Evolutionary conservation across 2,888 invertebrate genomes (phyloP).

Genomic region (Urechis unicinctus): DNA sequence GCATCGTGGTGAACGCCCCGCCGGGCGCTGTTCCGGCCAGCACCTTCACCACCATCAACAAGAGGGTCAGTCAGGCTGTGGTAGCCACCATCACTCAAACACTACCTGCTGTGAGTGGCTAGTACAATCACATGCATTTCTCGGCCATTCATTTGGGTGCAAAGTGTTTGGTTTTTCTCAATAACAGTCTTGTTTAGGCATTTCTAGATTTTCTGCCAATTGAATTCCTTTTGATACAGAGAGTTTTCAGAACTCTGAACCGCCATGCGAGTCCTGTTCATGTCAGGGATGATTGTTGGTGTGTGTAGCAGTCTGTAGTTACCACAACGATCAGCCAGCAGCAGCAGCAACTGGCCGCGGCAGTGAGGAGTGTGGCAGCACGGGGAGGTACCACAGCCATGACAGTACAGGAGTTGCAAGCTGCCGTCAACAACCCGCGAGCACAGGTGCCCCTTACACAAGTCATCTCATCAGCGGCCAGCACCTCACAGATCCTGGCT

Average conservation of each 20-base stretch:
- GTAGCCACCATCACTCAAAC: slow-evolving; percentile 5
- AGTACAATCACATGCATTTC: too few relatives aligned
- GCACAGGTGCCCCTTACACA: slow-evolving; percentile 18
- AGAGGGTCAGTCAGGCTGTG: slow-evolving; percentile 24
- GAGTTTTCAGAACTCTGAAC: too few relatives aligned
- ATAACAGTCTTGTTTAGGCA: neutral
- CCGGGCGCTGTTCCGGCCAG: slow-evolving; percentile 16
- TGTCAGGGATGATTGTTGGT: neutral
- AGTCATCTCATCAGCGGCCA: slow-evolving; percentile 25
- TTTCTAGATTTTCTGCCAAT: neutral
- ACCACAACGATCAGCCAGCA: slow-evolving; percentile 25
- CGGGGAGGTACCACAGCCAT: slow-evolving; percentile 12
- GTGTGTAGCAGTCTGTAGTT: slow-evolving; percentile 22
- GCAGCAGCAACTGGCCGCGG: slow-evolving; percentile 12
- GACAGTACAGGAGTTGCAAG: slow-evolving; percentile 31
- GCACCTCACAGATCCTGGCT: slow-evolving; percentile 31
- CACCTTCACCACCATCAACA: slow-evolving; percentile 32
- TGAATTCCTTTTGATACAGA: neutral
- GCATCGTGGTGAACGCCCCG: slow-evolving; percentile 33
- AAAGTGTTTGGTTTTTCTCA: neutral
- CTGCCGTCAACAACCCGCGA: neutral
- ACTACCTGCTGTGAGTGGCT: slow-evolving; percentile 1
- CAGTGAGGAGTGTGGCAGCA: too few relatives aligned
- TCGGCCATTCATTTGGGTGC: too few relatives aligned
- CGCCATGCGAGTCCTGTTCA: neutral